phyloP scores from a whole-genome alignment of 2,113 vertebrate genomes.

The Dermatemys mawii region DNA sequence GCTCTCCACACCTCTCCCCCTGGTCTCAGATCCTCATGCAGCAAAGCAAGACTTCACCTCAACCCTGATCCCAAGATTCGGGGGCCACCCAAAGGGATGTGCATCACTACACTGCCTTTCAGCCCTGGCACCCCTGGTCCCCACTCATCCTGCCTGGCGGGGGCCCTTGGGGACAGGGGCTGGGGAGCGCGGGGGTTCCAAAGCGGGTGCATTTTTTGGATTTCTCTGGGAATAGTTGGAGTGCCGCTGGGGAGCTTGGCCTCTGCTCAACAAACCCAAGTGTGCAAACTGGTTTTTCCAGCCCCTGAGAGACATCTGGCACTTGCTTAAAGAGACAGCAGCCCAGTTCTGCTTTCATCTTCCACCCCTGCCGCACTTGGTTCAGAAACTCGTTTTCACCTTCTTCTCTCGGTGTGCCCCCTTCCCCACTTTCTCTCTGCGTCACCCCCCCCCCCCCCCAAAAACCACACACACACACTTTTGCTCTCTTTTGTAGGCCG shows the following conservation, averaged over 20 bases:
- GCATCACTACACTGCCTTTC: background rate
- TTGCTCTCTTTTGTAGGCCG: background rate
- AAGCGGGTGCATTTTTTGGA: conserved; percentile 68
- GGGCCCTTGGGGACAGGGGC: background rate
- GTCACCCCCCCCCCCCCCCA: background rate
- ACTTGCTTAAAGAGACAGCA: conserved; percentile 72
- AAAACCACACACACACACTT: background rate
- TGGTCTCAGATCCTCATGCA: background rate
- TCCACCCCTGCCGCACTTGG: background rate
- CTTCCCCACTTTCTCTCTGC: background rate
- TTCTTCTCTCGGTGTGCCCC: background rate
- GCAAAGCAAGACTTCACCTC: background rate
- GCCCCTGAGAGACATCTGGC: conserved; percentile 74
- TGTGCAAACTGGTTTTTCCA: conserved; percentile 75
- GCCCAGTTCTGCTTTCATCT: conserved; percentile 25
- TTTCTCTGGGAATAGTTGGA: conserved; percentile 74
- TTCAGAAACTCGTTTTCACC: background rate
- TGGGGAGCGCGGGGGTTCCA: conserved; percentile 40
- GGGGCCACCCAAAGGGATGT: background rate
- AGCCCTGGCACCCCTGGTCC: background rate
- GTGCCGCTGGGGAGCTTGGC: conserved; percentile 68
- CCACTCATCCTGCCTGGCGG: background rate
- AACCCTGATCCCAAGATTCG: background rate
- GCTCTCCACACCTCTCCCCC: background rate
- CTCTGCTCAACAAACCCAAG: conserved; percentile 26